Conservation (phyloP, 1,140 invertebrate species). For the Druon quercuslanigerum region DNA sequence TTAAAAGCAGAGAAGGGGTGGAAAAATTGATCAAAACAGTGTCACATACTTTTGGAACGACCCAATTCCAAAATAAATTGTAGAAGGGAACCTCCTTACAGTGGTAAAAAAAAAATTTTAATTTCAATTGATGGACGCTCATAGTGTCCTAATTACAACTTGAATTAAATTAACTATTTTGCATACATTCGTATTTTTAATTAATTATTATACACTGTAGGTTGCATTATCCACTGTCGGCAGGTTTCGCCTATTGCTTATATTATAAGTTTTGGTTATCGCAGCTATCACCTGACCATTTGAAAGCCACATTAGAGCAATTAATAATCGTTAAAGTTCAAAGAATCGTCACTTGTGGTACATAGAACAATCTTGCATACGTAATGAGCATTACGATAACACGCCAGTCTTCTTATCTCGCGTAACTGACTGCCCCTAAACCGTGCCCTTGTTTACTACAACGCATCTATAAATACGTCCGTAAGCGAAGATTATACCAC, state of each 20-base stretch:
- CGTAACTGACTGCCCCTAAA: constrained; percentile 54
- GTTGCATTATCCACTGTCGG: no score
- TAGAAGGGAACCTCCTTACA: no score
- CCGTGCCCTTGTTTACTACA: constrained; percentile 68
- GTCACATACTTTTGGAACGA: no score
- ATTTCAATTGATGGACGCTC: background rate
- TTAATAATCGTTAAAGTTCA: constrained; percentile 53
- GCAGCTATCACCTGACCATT: constrained; percentile 40
- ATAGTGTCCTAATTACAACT: no score
- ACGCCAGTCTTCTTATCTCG: constrained; percentile 61
- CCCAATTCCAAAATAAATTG: no score
- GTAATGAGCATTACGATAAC: constrained; percentile 57
- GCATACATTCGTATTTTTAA: no score
- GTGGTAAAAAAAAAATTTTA: background rate
- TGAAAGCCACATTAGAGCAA: constrained; percentile 46
- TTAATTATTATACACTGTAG: no score
- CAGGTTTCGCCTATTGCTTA: background rate
- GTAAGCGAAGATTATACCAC: constrained; percentile 51
- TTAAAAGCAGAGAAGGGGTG: no score
- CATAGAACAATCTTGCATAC: constrained; percentile 38
- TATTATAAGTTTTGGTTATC: constrained; percentile 18
- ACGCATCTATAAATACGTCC: constrained; percentile 59
- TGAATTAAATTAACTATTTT: no score
- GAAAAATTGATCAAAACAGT: no score
- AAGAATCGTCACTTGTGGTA: constrained; percentile 51